Evolutionary conservation across 2,888 invertebrate species (phyloP), one percentile per base, ranked within the genome.

Genomic region (Metopia argyrocephala): DNA sequence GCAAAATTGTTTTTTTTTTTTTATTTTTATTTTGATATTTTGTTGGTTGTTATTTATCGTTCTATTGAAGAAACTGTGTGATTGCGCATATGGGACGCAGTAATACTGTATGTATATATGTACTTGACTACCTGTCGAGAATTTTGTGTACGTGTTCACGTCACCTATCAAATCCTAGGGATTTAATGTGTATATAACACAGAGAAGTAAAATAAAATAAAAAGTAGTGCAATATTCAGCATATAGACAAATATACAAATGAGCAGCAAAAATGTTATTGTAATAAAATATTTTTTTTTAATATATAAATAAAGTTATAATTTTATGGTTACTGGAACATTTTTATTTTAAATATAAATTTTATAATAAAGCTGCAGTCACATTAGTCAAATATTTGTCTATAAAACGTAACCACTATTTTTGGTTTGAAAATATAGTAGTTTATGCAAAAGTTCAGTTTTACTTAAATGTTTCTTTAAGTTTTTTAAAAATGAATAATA

Each of bases 131-230:
- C 25, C 15, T 56, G n/a, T 66, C 28, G 48, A 31, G 12, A 5
- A 23, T 9, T 66, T 31, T 45, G 54, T 62, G 4, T 56, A 21
- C 25, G 6, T 62, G 48, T 48, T 28, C 7, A 54, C 48, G 54
- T 66, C 78, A 78, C 25, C 66, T 78, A 31, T 71, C 38, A 71
- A 52, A 65, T 62, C 23, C 28, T 21, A 31, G 21, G 71, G 46
- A 71, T 62, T 62, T 45, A 38, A 45, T 54, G 54, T 62, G n/a
- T 25, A 45, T 6, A 27, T 50, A 65, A 46, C 45, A 28, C 21
- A 9, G 9, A 38, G 12, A 38, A 38, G 38, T 38, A 15, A 38
- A 38, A 31, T 12, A 31, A 12, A 1, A 31, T 12, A 31, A 31
- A 9, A 38, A 38, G 15, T 12, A 0, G 38, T 38, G 15, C 5